Conservation (phyloP, 1,140 invertebrate species). For the Drosophila prosaltans region DNA sequence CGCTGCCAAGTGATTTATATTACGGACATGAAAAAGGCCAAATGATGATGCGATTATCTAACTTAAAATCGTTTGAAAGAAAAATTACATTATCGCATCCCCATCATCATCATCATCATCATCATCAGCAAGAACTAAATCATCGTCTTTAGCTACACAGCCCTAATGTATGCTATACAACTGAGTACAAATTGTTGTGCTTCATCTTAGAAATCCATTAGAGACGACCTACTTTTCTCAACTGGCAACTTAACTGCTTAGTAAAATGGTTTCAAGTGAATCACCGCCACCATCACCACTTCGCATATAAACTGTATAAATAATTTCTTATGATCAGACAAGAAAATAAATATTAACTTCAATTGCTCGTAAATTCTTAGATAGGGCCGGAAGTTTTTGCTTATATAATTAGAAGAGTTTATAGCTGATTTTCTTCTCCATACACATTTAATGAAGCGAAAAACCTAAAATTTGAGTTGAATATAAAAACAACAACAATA, state of each 20-base stretch:
- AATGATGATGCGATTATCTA: conserved; percentile 22
- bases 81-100: conserved; percentile 54
- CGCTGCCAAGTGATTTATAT: conserved; percentile 50
- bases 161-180: conserved; percentile 22
- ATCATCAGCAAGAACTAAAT: conserved; percentile 8
- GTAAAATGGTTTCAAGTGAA: conserved; percentile 1
- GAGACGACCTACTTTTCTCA: conserved; percentile 24
- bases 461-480: too few relatives aligned
- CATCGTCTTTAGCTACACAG: neutral
- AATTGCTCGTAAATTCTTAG: conserved; percentile 5
- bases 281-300: neutral
- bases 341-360: conserved; percentile 55
- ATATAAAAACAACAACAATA: neutral
- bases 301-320: neutral
- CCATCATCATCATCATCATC: conserved; percentile 36
- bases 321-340: conserved; percentile 23
- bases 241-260: neutral
- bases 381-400: neutral
- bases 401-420: too few relatives aligned
- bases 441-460: too few relatives aligned
- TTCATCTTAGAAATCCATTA: conserved; percentile 57
- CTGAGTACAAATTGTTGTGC: conserved; percentile 52
- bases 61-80: conserved; percentile 39
- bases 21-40: conserved; percentile 32
- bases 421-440: too few relatives aligned